A percentile compares a stretch with the other conserved stretches of the same genome.
Conservation (phyloP, 37 sponge, comb jelly and placozoan species). For the Corticium candelabrum region DNA sequence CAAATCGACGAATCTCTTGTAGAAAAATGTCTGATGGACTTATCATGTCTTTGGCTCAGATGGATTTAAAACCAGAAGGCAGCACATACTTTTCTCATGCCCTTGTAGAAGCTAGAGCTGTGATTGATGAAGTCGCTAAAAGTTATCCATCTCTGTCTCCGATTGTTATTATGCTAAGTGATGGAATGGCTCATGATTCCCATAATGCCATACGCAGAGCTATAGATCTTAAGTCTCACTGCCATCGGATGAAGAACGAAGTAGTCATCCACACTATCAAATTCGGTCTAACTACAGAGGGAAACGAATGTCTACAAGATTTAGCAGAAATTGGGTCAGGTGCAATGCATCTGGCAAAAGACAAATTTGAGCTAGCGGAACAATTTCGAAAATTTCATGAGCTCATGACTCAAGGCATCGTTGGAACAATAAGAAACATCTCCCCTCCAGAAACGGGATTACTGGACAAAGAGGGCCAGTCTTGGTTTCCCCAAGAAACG, state of each 20-base stretch:
- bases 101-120: background rate
- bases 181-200: background rate
- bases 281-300: too few species aligned
- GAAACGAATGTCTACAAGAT: background rate
- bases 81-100: background rate
- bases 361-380: background rate
- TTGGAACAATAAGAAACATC: too few species aligned
- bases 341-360: background rate
- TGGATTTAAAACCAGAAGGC: background rate
- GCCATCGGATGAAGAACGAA: background rate
- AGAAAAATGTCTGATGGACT: background rate
- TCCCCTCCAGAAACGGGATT: too few species aligned
- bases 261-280: too few species aligned
- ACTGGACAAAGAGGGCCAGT: too few species aligned
- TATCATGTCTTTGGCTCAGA: background rate
- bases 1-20: background rate
- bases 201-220: background rate
- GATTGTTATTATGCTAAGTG: background rate
- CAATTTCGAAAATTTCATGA: slow-evolving; percentile 1
- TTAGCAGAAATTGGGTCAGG: background rate
- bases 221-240: background rate
- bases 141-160: background rate
- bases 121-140: background rate
- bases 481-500: too few species aligned
- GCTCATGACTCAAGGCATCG: too few species aligned